These are phyloP conservation scores for Pammene fasciana DNA, from an alignment of 2,888 invertebrate species.

Conservation along the genomic window DNA sequence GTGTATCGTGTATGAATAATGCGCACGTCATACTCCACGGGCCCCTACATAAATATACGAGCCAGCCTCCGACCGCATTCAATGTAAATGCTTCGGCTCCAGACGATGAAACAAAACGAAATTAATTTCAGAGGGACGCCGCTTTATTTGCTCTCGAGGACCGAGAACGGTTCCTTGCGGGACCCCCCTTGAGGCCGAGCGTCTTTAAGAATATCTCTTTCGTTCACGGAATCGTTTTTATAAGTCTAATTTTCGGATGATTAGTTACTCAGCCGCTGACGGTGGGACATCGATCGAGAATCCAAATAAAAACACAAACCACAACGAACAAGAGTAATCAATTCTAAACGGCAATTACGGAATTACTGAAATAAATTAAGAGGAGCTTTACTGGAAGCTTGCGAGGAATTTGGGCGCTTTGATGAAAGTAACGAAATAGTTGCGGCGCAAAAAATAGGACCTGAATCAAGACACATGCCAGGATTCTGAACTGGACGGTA, in stretches of 20 bases:
- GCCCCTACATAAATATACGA: conserved; percentile 81
- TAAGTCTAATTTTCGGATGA: conserved; percentile 68
- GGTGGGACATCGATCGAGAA: conserved; percentile 63
- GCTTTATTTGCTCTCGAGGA: conserved; percentile 73
- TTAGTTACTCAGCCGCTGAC: conserved; percentile 64
- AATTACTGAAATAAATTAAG: conserved; percentile 49
- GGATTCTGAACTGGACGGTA: conserved; percentile 46
- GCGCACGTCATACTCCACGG: conserved; percentile 77
- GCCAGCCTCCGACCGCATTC: conserved; percentile 80
- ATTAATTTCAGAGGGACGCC: conserved; percentile 80
- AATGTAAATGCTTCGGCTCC: conserved; percentile 80
- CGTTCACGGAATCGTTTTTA: conserved; percentile 65
- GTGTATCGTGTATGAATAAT: conserved; percentile 80
- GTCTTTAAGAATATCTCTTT: conserved; percentile 69
- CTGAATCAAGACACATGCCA: conserved; percentile 33
- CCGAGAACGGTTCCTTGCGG: conserved; percentile 58
- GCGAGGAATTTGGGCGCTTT: conserved; percentile 48
- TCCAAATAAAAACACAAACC: conserved; percentile 60
- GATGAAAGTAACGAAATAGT: conserved; percentile 39
- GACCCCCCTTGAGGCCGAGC: conserved; percentile 77
- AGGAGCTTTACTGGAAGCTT: conserved; percentile 43
- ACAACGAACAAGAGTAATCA: conserved; percentile 52
- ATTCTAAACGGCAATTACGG: conserved; percentile 53
- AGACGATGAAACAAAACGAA: conserved; percentile 82
- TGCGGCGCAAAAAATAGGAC: conserved; percentile 43